Evolutionary conservation across 1,140 invertebrate genomes (phyloP).

Genomic region (Phymorhynchus buccinoides): DNA sequence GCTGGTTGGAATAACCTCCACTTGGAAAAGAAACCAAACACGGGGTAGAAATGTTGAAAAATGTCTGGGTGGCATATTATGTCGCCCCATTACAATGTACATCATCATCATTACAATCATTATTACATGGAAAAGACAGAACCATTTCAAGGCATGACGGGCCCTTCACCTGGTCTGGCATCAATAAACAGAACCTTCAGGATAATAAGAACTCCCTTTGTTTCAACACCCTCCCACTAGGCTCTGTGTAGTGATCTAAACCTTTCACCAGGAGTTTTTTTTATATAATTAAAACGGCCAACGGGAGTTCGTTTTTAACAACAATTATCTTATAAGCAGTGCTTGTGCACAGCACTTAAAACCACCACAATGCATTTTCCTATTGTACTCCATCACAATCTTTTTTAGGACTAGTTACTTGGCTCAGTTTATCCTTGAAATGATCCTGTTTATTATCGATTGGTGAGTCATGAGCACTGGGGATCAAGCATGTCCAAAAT

Average conservation of each 20-base stretch:
- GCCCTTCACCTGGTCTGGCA: neutral
- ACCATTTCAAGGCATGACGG: conserved; percentile 18
- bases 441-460: neutral
- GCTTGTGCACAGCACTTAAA: too few species aligned
- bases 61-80: neutral
- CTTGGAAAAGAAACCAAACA: neutral
- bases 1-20: conserved; percentile 31
- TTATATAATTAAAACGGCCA: neutral
- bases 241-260: neutral
- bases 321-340: too few species aligned
- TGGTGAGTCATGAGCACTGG: neutral
- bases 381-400: neutral
- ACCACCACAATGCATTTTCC: too few species aligned
- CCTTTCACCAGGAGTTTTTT: neutral
- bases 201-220: neutral
- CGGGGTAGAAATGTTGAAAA: neutral
- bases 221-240: neutral
- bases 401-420: neutral
- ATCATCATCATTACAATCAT: too few species aligned
- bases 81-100: neutral
- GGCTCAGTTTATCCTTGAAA: conserved; percentile 9
- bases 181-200: neutral
- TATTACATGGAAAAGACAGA: neutral
- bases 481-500: neutral
- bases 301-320: too few species aligned